Evolutionary conservation across 2,888 invertebrate species (phyloP), one percentile per base, ranked within the genome.

Genomic region (Spialia ferax): DNA sequence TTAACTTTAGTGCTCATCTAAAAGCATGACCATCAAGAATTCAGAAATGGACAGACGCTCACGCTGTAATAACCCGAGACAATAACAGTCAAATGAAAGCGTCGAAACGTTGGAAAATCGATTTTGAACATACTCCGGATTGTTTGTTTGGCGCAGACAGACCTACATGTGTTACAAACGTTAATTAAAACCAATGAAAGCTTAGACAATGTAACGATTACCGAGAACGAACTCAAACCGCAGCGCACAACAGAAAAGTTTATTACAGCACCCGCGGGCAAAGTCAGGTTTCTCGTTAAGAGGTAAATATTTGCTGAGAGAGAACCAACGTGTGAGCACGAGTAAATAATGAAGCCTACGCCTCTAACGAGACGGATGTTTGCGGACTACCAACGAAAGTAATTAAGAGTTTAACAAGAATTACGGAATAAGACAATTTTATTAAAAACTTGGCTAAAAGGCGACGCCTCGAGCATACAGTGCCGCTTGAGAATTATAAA

Each of bases 321-420:
- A 66, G 65, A 60, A 60, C 83, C 84, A 80, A 86, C 84, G 86
- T 88, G 88, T 85, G 83, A 86, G 88, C 79, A 82, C 82, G 79
- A 83, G 88, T 82, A 91, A 91, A 91, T 91, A 92, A 91, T 89
- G 87, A 87, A 88, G 87, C 84, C 87, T 90, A 87, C 84, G 82
- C 81, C 65, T 86, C 56, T 87, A 86, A 89, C 87, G 81, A 88
- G 87, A 89, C 84, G 88, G 84, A 87, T 93, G 90, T 91, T 91
- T 92, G 91, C 86, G 85, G 91, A 87, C 86, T 83, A 84, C 91
- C 88, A 79, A 75, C 82, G 83, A 86, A 89, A 89, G 90, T 89
- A 91, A 92, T 92, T 91, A 91, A 87, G 88, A 89, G 84, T 89
- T 89, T 82, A 88, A 86, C 88, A 87, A 82, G 84, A 84, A 81